Conservation (phyloP, 2,888 invertebrate species). For the Neoaliturus tenellus region DNA sequence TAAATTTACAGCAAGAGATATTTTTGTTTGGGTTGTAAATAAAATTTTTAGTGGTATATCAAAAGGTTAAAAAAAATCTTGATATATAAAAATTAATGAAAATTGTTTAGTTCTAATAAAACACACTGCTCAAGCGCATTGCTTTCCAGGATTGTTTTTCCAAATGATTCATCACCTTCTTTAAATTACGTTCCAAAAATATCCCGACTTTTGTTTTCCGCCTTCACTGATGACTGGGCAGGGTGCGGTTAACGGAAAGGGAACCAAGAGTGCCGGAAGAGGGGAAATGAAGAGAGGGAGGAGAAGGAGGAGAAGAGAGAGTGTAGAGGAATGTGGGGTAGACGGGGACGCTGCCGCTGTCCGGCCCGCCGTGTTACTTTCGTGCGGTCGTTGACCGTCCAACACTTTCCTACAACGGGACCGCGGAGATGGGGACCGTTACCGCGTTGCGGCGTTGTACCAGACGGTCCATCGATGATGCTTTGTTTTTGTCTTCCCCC, state of each 20-base stretch:
- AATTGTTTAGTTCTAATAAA: too few relatives aligned
- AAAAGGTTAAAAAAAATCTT: too few relatives aligned
- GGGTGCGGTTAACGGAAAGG: not conserved
- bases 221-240: not conserved
- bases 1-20: too few relatives aligned
- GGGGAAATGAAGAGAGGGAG: slow-evolving; percentile 1
- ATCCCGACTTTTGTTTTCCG: slow-evolving; percentile 6
- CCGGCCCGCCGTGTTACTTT: slow-evolving; percentile 48
- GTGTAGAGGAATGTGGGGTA: slow-evolving; percentile 40
- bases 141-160: too few relatives aligned
- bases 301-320: slow-evolving; percentile 38
- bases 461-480: not conserved
- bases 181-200: too few relatives aligned
- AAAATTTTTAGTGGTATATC: too few relatives aligned
- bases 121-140: too few relatives aligned
- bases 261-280: slow-evolving; percentile 17
- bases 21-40: too few relatives aligned
- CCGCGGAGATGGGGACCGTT: slow-evolving; percentile 43
- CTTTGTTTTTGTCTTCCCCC: slow-evolving; percentile 47
- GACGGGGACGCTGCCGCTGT: slow-evolving; percentile 1
- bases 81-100: too few relatives aligned
- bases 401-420: slow-evolving; percentile 50
- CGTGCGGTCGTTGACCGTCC: not conserved
- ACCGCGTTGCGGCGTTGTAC: not conserved
- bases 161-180: too few relatives aligned